phyloP scores from a whole-genome alignment of 2,797 vertebrate genomes.

The Tragopan temminckii region DNA sequence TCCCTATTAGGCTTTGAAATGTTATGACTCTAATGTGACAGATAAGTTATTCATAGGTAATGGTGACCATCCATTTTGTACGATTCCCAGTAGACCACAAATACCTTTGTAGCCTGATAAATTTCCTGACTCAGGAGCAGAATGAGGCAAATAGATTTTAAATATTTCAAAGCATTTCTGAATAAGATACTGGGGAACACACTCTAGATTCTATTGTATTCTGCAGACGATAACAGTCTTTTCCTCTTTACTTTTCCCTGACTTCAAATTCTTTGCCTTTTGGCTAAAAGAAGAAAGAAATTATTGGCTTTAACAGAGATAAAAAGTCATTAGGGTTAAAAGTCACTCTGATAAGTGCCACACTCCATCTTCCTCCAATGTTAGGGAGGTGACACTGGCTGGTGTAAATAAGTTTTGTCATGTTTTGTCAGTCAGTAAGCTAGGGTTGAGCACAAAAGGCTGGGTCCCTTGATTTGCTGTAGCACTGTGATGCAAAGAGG shows the following conservation, averaged over 20 bases:
- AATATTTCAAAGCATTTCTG: slow-evolving; percentile 55
- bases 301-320: background rate
- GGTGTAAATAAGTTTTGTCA: background rate
- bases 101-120: slow-evolving; percentile 16
- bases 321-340: background rate
- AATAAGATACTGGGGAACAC: background rate
- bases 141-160: slow-evolving; percentile 37
- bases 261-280: background rate
- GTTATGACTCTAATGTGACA: slow-evolving; percentile 64
- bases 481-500: background rate
- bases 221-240: background rate
- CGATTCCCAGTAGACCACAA: slow-evolving; percentile 40
- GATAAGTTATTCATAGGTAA: slow-evolving; percentile 49
- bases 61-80: slow-evolving; percentile 2
- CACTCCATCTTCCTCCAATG: background rate
- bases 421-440: background rate
- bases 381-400: background rate
- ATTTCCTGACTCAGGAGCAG: slow-evolving; percentile 12
- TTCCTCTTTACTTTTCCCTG: background rate
- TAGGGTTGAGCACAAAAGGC: background rate
- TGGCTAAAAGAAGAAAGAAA: background rate
- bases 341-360: background rate
- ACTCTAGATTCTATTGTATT: background rate
- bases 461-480: background rate
- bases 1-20: slow-evolving; percentile 69